Percentiles rank a stretch among this genome's conserved stretches.
Evolutionary conservation across 2,113 vertebrate genomes (phyloP).

Genomic region (Scomber scombrus): DNA sequence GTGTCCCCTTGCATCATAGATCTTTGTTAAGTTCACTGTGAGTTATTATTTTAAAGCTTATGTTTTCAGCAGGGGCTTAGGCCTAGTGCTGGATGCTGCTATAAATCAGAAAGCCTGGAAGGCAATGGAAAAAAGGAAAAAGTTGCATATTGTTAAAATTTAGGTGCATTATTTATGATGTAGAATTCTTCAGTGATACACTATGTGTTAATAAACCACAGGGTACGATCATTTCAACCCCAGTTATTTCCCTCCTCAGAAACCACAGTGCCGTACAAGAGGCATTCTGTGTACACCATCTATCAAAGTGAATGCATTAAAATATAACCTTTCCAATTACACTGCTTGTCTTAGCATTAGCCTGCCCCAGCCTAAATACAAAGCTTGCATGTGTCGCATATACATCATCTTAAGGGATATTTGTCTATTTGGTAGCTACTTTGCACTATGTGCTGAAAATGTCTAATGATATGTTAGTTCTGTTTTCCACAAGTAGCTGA

Average conservation of each 20-base stretch:
- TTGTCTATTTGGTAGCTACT: slow-evolving; percentile 25
- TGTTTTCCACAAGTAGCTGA: slow-evolving; percentile 52
- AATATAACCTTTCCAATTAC: slow-evolving; percentile 67
- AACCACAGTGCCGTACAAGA: slow-evolving; percentile 30
- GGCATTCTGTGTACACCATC: slow-evolving; percentile 20
- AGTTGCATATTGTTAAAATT: slow-evolving; percentile 64
- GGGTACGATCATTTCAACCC: slow-evolving; percentile 48
- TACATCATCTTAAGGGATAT: slow-evolving; percentile 53
- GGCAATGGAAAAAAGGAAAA: slow-evolving; percentile 29
- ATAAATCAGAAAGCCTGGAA: slow-evolving; percentile 60
- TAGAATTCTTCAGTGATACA: slow-evolving; percentile 49
- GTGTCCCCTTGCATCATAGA: slow-evolving; percentile 49
- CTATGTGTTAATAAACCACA: slow-evolving; percentile 59
- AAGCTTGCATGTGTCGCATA: slow-evolving; percentile 35
- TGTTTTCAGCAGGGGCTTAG: slow-evolving; percentile 48
- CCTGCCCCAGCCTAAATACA: slow-evolving; percentile 26
- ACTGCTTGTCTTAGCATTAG: slow-evolving; percentile 42
- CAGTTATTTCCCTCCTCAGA: slow-evolving; percentile 47
- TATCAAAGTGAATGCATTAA: slow-evolving; percentile 66
- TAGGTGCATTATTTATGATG: slow-evolving; percentile 66
- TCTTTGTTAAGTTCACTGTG: slow-evolving; percentile 53
- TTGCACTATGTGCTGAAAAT: slow-evolving; percentile 22
- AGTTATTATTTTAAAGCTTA: slow-evolving; percentile 55
- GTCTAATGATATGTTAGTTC: slow-evolving; percentile 17
- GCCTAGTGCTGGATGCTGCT: slow-evolving; percentile 17